phyloP scores from a whole-genome alignment of 2,888 invertebrate species.

The Pandemis corylana region DNA sequence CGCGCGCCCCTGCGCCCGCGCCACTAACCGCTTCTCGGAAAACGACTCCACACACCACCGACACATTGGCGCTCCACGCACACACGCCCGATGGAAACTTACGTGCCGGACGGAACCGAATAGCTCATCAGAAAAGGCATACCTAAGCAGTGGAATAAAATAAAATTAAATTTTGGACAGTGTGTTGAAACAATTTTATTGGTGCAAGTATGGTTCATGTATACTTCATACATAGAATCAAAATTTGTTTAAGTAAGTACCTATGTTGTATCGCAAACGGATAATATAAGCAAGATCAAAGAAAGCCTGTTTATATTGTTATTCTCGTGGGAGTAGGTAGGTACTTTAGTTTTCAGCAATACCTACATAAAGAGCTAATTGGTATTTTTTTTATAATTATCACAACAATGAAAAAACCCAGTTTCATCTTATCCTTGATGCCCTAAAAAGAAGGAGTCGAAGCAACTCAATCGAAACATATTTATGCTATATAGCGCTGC shows the following conservation, averaged over 20 bases:
- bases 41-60: conserved; percentile 62
- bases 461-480: not conserved
- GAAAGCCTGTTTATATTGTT: too few relatives aligned
- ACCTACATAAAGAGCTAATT: too few relatives aligned
- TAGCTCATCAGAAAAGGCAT: conserved; percentile 27
- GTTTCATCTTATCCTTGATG: too few relatives aligned
- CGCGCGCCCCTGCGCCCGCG: conserved; percentile 62
- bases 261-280: too few relatives aligned
- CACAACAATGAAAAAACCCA: too few relatives aligned
- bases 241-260: too few relatives aligned
- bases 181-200: not conserved
- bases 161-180: not conserved
- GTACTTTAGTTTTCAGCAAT: too few relatives aligned
- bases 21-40: conserved; percentile 71
- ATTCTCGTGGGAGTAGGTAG: too few relatives aligned
- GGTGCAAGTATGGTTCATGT: too few relatives aligned
- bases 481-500: not conserved
- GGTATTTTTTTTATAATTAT: not conserved
- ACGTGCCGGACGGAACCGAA: conserved; percentile 35
- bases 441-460: not conserved
- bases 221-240: too few relatives aligned
- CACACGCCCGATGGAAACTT: conserved; percentile 46
- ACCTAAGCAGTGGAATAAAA: not conserved
- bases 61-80: conserved; percentile 52
- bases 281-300: too few relatives aligned